A percentile compares a stretch with the other conserved stretches of the same genome.
These are phyloP conservation scores for Heliconius hermathena DNA, from an alignment of 1,140 invertebrate species.

Conservation along the genomic window DNA sequence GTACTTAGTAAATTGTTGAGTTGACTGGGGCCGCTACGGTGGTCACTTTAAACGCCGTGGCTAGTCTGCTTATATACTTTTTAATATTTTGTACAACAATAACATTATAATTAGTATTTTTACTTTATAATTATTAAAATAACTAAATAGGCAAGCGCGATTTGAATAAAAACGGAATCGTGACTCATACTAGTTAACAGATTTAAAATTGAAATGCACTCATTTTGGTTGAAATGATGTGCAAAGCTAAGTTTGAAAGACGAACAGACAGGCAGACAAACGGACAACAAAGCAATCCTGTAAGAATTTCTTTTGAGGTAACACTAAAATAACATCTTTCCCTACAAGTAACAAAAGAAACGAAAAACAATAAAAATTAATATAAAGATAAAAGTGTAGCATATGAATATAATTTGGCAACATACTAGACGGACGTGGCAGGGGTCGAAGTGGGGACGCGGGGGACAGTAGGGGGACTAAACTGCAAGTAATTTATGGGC, in stretches of 20 bases:
- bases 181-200: too few relatives aligned
- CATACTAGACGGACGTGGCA: conserved; percentile 20
- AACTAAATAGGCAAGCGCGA: too few relatives aligned
- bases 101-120: not conserved
- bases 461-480: conserved; percentile 37
- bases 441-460: not conserved
- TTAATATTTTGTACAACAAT: not conserved
- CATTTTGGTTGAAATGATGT: too few relatives aligned
- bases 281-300: too few relatives aligned
- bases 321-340: not conserved
- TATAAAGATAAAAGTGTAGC: not conserved
- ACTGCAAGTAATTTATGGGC: conserved; percentile 58
- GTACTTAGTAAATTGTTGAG: conserved; percentile 4
- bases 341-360: not conserved
- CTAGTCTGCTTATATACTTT: not conserved
- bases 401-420: conserved; percentile 24
- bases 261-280: not conserved
- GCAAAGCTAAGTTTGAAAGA: too few relatives aligned
- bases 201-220: too few relatives aligned
- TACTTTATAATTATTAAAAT: not conserved
- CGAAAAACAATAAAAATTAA: not conserved
- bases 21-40: conserved; percentile 2
- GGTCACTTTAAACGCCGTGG: not conserved
- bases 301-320: too few relatives aligned
- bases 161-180: too few relatives aligned